Evolutionary conservation across 2,113 vertebrate genomes (phyloP).

Genomic region (Myodes glareolus): DNA sequence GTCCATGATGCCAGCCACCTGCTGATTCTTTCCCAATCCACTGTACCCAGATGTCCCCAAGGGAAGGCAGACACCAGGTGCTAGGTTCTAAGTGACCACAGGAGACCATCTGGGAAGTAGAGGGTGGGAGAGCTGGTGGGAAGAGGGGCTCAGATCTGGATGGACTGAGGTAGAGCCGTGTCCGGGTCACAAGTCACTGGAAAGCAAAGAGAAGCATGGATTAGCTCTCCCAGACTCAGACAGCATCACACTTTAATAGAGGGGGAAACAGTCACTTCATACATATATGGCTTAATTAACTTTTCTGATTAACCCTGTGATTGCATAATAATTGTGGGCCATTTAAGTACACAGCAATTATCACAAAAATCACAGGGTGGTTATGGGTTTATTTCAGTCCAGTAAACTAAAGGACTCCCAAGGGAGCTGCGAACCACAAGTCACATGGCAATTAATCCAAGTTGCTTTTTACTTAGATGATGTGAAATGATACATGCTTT

Average conservation of each 20-base stretch:
- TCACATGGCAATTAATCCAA: slow-evolving; percentile 67
- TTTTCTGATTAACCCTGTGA: slow-evolving; percentile 79
- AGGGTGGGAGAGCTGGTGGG: neutral
- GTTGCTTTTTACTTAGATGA: slow-evolving; percentile 65
- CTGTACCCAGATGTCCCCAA: neutral
- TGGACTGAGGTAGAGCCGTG: neutral
- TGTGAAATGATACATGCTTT: neutral
- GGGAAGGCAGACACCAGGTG: neutral
- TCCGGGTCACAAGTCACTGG: neutral
- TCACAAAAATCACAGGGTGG: slow-evolving; percentile 78
- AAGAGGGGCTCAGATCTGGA: neutral
- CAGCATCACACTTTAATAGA: slow-evolving; percentile 45
- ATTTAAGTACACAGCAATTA: slow-evolving; percentile 79
- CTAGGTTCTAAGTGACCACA: neutral
- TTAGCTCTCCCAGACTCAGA: slow-evolving; percentile 49
- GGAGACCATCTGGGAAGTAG: neutral
- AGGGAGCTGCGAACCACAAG: slow-evolving; percentile 75
- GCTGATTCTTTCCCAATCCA: neutral
- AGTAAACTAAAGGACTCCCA: slow-evolving; percentile 62
- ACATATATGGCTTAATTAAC: slow-evolving; percentile 62
- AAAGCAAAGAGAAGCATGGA: slow-evolving; percentile 30
- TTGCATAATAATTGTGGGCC: slow-evolving; percentile 77
- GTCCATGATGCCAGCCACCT: neutral
- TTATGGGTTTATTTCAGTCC: slow-evolving; percentile 77
- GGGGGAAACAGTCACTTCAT: slow-evolving; percentile 42